Evolutionary conservation across 2,888 invertebrate genomes (phyloP).

Genomic region (Latrodectus elegans): DNA sequence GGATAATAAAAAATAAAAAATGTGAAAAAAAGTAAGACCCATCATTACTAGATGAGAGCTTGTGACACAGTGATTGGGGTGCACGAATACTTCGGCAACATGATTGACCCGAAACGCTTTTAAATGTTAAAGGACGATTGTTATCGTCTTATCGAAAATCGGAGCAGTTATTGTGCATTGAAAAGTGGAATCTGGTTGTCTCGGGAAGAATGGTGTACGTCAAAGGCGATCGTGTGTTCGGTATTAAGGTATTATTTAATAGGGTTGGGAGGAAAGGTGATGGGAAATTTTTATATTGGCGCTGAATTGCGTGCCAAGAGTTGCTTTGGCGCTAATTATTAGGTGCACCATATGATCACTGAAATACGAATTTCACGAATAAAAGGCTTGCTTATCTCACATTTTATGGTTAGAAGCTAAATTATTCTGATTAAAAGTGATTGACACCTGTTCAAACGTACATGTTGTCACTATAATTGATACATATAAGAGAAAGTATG

Average conservation of each 20-base stretch:
- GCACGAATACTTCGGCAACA: background rate
- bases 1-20: background rate
- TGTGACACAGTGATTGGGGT: slow-evolving; percentile 3
- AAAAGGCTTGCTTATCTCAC: too few species aligned
- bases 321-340: too few species aligned
- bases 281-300: background rate
- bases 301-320: too few species aligned
- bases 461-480: too few species aligned
- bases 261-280: background rate
- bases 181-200: background rate
- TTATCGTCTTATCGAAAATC: background rate
- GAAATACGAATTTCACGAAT: too few species aligned
- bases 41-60: background rate
- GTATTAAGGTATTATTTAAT: slow-evolving; percentile 2
- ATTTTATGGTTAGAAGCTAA: too few species aligned
- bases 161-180: slow-evolving; percentile 3
- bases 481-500: too few species aligned
- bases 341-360: too few species aligned
- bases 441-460: too few species aligned
- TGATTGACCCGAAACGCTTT: slow-evolving; percentile 1
- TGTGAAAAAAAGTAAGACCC: background rate
- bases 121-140: slow-evolving; percentile 1
- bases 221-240: background rate
- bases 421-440: too few species aligned
- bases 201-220: background rate